Evolutionary conservation across 2,888 invertebrate species (phyloP).

Genomic region (Patella depressa): DNA sequence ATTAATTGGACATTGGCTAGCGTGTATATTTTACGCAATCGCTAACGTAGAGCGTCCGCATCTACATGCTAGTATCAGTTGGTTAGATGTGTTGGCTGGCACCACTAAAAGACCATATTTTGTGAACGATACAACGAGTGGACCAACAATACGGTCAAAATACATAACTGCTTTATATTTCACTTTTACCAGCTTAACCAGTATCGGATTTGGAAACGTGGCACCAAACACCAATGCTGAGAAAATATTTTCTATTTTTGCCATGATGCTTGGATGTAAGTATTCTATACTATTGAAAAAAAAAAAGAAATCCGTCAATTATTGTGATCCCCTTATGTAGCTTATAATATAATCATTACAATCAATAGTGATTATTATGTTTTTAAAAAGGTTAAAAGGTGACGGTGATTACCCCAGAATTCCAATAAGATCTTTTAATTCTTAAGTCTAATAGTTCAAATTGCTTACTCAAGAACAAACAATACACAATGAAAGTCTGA

Average conservation of each 20-base stretch:
- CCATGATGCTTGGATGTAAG: conserved; percentile 72
- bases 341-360: not conserved
- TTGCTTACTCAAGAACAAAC: too few species aligned
- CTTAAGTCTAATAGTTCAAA: too few species aligned
- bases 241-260: conserved; percentile 72
- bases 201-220: conserved; percentile 72
- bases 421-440: too few species aligned
- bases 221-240: conserved; percentile 71
- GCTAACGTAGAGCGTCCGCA: conserved; percentile 68
- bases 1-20: conserved; percentile 71
- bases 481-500: too few species aligned
- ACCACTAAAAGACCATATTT: conserved; percentile 62
- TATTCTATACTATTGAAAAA: conserved; percentile 27
- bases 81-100: conserved; percentile 68
- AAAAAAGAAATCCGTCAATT: not conserved
- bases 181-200: conserved; percentile 71
- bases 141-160: conserved; percentile 68
- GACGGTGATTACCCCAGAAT: too few species aligned
- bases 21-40: conserved; percentile 71
- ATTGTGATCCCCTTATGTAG: not conserved
- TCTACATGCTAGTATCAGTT: conserved; percentile 59
- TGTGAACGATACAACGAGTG: conserved; percentile 67
- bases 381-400: not conserved
- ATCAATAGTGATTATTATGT: not conserved
- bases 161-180: conserved; percentile 72